Conservation (phyloP, 2,888 invertebrate genomes). For the Trichacis sp. region DNA sequence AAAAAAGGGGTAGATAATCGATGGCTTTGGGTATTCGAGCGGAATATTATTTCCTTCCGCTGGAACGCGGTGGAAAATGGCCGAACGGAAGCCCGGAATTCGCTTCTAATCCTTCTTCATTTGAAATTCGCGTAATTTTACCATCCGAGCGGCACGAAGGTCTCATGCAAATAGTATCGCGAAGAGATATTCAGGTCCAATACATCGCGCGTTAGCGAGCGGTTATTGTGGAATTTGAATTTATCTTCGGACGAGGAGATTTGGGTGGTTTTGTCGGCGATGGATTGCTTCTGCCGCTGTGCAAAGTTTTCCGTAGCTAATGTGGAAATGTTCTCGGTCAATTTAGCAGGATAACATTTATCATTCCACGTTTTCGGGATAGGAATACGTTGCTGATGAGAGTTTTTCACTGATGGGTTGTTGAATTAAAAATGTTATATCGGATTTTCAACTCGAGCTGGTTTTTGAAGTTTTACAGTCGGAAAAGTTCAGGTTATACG, state of each 20-base stretch:
- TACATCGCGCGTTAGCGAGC: constrained; percentile 6
- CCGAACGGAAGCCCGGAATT: constrained; percentile 18
- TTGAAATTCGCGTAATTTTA: constrained; percentile 34
- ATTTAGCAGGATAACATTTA: neutral
- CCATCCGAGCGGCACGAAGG: constrained; percentile 13
- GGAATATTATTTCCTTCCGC: constrained; percentile 38
- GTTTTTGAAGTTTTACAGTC: too few relatives aligned
- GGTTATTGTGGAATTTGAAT: constrained; percentile 9
- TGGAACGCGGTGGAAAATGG: constrained; percentile 24
- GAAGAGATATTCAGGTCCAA: constrained; percentile 19
- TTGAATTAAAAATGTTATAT: too few relatives aligned
- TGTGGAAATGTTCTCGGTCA: neutral
- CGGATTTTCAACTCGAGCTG: too few relatives aligned
- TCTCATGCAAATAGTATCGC: constrained; percentile 23
- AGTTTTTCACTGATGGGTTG: too few relatives aligned
- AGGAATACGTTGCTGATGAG: too few relatives aligned
- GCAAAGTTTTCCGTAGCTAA: neutral
- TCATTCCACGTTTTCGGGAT: too few relatives aligned
- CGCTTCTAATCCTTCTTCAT: constrained; percentile 37
- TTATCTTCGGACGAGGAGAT: neutral
- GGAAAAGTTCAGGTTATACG: too few relatives aligned
- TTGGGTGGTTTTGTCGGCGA: neutral
- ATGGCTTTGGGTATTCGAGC: constrained; percentile 41
- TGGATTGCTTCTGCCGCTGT: neutral
- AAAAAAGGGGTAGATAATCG: constrained; percentile 43